Evolutionary conservation across 2,113 vertebrate genomes (phyloP).

Genomic region (Cyprinus carpio): DNA sequence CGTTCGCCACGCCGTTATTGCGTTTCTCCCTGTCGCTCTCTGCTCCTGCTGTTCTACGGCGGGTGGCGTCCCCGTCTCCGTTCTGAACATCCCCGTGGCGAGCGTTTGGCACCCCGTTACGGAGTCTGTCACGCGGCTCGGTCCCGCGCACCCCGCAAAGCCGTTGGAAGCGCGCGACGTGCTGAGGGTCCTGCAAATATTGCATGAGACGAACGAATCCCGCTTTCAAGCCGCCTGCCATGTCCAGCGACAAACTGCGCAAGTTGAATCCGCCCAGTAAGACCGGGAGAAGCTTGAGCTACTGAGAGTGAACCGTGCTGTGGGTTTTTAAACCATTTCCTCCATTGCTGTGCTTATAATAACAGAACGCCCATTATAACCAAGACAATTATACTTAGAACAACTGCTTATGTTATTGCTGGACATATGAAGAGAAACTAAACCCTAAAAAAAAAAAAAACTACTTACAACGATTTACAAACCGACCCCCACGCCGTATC

Average conservation of each 20-base stretch:
- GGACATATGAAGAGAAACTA: neutral
- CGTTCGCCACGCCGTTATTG: slow-evolving; percentile 68
- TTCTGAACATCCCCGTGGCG: slow-evolving; percentile 64
- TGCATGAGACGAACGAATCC: slow-evolving; percentile 57
- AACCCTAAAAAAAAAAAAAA: neutral
- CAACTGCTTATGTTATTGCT: neutral
- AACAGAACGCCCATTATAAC: neutral
- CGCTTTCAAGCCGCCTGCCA: slow-evolving; percentile 59
- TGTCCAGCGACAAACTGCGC: slow-evolving; percentile 48
- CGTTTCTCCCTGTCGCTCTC: slow-evolving; percentile 48
- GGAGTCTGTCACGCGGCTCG: slow-evolving; percentile 46
- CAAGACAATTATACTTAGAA: neutral
- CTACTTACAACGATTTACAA: neutral
- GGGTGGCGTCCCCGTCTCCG: neutral
- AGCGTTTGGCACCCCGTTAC: slow-evolving; percentile 41
- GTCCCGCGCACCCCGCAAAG: slow-evolving; percentile 83
- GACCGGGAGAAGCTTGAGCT: slow-evolving; percentile 12
- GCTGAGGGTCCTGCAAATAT: slow-evolving; percentile 83
- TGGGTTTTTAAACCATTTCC: slow-evolving; percentile 6
- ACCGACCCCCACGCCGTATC: slow-evolving; percentile 35
- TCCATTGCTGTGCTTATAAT: neutral
- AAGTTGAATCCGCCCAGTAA: slow-evolving; percentile 31
- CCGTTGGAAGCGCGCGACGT: slow-evolving; percentile 89
- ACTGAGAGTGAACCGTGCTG: slow-evolving; percentile 52
- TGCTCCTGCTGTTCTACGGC: slow-evolving; percentile 19